Evolutionary conservation across 2,113 vertebrate species (phyloP), one percentile per base, ranked within the genome.

Genomic region (Chaetops frenatus): DNA sequence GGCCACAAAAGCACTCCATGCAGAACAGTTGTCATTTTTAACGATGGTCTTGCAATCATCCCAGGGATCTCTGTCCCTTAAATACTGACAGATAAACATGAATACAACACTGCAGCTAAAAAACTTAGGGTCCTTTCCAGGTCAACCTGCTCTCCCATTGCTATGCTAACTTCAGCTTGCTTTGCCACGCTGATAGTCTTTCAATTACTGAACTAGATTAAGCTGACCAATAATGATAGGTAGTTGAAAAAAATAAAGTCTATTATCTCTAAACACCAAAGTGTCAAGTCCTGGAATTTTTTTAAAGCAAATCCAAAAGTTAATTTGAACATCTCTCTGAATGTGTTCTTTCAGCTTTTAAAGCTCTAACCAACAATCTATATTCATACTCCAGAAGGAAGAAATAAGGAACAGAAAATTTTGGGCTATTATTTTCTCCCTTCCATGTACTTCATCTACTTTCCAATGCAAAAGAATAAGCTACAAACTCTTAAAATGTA

Each of bases 21-120:
- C 0, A 0, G 28, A 60, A 87, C 45, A 74, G 20, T 0, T 50
- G 57, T 42, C 25, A 72, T 40, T 56, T 1, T 1, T 36, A 51
- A 87, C 6, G 1, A 48, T 28, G 36, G 17, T 19, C 33, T 48
- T 53, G n/a, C 5, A 15, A 50, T 25, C n/a, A 77, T 25, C 9
- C 66, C n/a, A 65, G 57, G 45, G n/a, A 76, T 23, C 36, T 78
- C 47, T 13, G 3, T 35, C 44, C 8, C 35, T 35, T 23, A 82
- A 87, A 81, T 0, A 2, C 42, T 47, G 35, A 61, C 13, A 44
- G 58, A 15, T 50, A 57, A 50, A 54, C 22, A 73, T 7, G 9
- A 35, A 76, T 33, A 8, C 14, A 77, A n/a, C 27, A 17, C 0
- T 62, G 20, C 28, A 67, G 36, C 51, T 86, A 25, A 80, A 82